phyloP scores from a whole-genome alignment of 2,888 invertebrate genomes.

The Lasius fuliginosus region DNA sequence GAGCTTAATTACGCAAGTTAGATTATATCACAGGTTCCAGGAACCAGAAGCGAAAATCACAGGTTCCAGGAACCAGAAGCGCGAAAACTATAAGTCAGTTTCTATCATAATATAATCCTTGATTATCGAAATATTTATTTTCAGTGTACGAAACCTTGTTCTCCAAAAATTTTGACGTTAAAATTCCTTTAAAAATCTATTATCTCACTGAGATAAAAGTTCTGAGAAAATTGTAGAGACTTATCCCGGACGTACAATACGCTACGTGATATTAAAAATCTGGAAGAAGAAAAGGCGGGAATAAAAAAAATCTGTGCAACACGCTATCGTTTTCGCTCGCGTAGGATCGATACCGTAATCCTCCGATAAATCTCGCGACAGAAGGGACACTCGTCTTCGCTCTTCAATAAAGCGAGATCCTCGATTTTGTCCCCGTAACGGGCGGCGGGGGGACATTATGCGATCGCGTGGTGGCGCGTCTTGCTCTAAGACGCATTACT shows the following conservation, averaged over 20 bases:
- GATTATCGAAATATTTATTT: background rate
- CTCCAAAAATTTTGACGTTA: no score
- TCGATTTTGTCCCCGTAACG: slow-evolving; percentile 59
- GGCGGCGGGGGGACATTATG: slow-evolving; percentile 62
- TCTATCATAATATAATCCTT: no score
- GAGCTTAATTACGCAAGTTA: slow-evolving; percentile 33
- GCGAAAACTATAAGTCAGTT: no score
- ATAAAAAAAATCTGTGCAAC: background rate
- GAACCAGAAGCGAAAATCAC: background rate
- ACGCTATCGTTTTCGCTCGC: slow-evolving; percentile 4
- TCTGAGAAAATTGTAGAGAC: no score
- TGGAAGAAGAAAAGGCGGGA: background rate
- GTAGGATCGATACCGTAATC: slow-evolving; percentile 12
- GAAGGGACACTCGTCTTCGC: slow-evolving; percentile 26
- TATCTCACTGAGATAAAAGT: no score
- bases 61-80: background rate
- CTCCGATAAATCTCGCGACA: slow-evolving; percentile 37
- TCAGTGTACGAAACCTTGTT: no score
- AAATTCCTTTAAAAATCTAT: no score
- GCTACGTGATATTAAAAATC: background rate
- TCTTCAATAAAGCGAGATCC: slow-evolving; percentile 44
- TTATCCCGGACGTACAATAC: no score
- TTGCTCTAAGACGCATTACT: slow-evolving; percentile 84
- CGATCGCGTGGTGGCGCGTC: slow-evolving; percentile 63
- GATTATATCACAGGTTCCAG: background rate